Evolutionary conservation across 2,797 vertebrate species (phyloP).

Genomic region (Malurus leucopterus): DNA sequence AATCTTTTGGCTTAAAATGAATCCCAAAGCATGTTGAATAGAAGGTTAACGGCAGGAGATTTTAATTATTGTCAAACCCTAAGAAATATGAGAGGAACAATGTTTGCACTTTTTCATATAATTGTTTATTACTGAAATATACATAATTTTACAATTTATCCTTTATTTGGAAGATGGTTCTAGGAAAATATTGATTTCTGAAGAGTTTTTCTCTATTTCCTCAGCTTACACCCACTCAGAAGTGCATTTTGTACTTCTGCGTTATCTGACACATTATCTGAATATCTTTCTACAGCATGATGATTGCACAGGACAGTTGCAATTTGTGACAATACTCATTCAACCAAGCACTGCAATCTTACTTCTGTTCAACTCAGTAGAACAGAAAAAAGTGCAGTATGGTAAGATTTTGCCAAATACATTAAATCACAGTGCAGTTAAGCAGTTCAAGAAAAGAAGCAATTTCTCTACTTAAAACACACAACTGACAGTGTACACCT

Average conservation of each 20-base stretch:
- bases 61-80: neutral
- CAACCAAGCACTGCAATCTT: neutral
- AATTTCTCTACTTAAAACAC: neutral
- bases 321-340: neutral
- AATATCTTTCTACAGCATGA: neutral
- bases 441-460: neutral
- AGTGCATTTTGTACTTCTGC: neutral
- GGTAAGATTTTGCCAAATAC: neutral
- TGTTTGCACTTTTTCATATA: neutral
- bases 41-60: neutral
- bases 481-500: neutral
- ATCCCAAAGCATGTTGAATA: neutral
- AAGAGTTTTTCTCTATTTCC: neutral
- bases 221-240: neutral
- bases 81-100: neutral
- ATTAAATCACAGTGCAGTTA: neutral
- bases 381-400: neutral
- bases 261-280: neutral
- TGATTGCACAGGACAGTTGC: neutral
- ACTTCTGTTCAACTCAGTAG: neutral
- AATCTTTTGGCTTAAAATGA: neutral
- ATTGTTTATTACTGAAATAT: slow-evolving; percentile 20
- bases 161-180: neutral
- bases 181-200: neutral
- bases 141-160: neutral